These are phyloP conservation scores for Beroe ovata DNA, from an alignment of 37 sponge, comb jelly and placozoan genomes.

Conservation along the genomic window DNA sequence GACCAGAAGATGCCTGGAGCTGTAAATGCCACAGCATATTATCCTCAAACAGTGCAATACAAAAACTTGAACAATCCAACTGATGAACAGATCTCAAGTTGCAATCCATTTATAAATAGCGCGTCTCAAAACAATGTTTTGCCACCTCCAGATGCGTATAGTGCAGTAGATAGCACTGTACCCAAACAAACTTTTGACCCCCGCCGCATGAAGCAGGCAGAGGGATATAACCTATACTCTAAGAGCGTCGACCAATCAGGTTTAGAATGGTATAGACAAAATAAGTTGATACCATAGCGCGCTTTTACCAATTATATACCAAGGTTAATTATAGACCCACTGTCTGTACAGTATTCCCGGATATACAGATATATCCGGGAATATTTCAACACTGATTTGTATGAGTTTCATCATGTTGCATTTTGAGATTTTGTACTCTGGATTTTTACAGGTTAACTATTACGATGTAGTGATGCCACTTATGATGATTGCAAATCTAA, in stretches of 20 bases:
- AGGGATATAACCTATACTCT: constrained; percentile 16
- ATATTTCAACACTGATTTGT: too few relatives aligned
- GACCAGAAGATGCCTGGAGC: not conserved
- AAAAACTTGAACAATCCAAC: not conserved
- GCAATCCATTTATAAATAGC: not conserved
- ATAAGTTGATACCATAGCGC: not conserved
- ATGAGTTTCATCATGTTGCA: too few relatives aligned
- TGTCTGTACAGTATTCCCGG: too few relatives aligned
- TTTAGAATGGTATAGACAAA: constrained; percentile 31
- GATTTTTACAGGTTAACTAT: too few relatives aligned
- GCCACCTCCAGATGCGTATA: not conserved
- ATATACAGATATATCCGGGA: too few relatives aligned
- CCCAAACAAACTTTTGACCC: not conserved
- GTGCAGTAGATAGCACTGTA: not conserved
- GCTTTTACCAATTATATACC: too few relatives aligned
- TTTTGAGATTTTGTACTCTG: too few relatives aligned
- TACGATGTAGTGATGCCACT: too few relatives aligned
- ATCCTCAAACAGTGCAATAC: not conserved
- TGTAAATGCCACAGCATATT: not conserved
- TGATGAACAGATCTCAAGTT: not conserved
- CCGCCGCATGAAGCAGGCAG: not conserved
- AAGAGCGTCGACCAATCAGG: constrained; percentile 17
- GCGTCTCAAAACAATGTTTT: not conserved
- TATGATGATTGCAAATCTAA: too few relatives aligned
- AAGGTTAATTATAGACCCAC: too few relatives aligned